Percentiles rank a stretch among this genome's conserved stretches.
phyloP scores from a whole-genome alignment of 1,140 invertebrate genomes.

The Papilio polyxenes region DNA sequence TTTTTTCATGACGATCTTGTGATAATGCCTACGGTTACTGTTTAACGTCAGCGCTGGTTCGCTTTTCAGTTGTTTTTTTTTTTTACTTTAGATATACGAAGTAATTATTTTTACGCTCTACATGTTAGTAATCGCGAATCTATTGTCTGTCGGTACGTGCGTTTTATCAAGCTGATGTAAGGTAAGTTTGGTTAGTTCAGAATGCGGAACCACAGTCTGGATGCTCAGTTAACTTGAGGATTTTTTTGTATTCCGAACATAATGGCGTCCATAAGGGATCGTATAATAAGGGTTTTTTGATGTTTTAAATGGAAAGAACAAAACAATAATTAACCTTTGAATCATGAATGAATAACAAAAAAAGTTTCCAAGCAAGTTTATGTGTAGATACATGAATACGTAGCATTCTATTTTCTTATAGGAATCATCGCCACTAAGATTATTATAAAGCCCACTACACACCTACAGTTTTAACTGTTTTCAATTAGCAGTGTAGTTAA shows the following conservation, averaged over 20 bases:
- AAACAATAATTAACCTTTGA: slow-evolving; percentile 21
- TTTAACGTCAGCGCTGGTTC: slow-evolving; percentile 40
- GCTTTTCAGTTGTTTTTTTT: slow-evolving; percentile 40
- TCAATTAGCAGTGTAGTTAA: too few species aligned
- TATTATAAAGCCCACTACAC: neutral
- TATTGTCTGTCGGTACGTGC: slow-evolving; percentile 40
- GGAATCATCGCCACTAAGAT: neutral
- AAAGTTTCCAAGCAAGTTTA: neutral
- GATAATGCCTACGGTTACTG: slow-evolving; percentile 46
- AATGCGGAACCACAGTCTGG: slow-evolving; percentile 20
- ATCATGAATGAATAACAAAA: neutral
- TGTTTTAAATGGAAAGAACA: slow-evolving; percentile 22
- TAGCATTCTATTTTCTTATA: neutral
- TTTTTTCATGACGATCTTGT: slow-evolving; percentile 62
- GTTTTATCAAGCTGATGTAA: slow-evolving; percentile 40
- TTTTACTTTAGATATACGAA: slow-evolving; percentile 40
- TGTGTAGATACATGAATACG: neutral
- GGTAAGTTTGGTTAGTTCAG: slow-evolving; percentile 38
- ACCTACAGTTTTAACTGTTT: neutral
- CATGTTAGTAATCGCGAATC: slow-evolving; percentile 40
- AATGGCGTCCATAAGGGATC: slow-evolving; percentile 18
- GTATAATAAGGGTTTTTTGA: slow-evolving; percentile 9
- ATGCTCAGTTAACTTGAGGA: slow-evolving; percentile 32
- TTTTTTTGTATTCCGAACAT: slow-evolving; percentile 34
- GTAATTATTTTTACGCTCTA: slow-evolving; percentile 41